Percentiles rank a stretch among this genome's conserved stretches.
phyloP scores from a whole-genome alignment of 2,888 invertebrate genomes.

The Bugula neritina region DNA sequence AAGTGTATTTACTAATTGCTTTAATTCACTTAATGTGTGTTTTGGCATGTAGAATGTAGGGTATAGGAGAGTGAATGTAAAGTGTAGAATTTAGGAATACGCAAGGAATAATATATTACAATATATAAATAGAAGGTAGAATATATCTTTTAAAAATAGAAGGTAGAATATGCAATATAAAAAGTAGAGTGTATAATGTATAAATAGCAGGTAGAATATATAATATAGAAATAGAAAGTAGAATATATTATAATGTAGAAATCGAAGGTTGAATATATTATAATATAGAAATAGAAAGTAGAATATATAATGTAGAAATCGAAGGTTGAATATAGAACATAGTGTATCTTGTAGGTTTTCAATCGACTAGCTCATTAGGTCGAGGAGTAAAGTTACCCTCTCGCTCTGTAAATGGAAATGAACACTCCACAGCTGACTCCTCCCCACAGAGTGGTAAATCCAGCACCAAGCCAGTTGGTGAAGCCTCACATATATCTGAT shows the following conservation, averaged over 20 bases:
- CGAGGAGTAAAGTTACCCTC: neutral
- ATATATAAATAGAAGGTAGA: too few relatives aligned
- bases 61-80: too few relatives aligned
- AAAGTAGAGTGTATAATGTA: neutral
- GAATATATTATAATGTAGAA: neutral
- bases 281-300: too few relatives aligned
- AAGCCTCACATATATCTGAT: neutral
- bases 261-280: too few relatives aligned
- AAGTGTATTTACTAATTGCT: too few relatives aligned
- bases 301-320: too few relatives aligned
- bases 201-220: neutral
- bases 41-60: too few relatives aligned
- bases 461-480: neutral
- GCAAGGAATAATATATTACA: too few relatives aligned
- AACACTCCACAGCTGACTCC: neutral
- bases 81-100: too few relatives aligned
- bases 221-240: too few relatives aligned
- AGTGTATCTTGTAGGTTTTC: constrained; percentile 11
- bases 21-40: too few relatives aligned
- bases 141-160: too few relatives aligned
- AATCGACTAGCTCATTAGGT: neutral
- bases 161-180: neutral
- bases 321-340: neutral
- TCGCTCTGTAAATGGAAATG: neutral
- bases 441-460: neutral